Conservation (phyloP, 1,140 invertebrate genomes). For the Gryllus bimaculatus region DNA sequence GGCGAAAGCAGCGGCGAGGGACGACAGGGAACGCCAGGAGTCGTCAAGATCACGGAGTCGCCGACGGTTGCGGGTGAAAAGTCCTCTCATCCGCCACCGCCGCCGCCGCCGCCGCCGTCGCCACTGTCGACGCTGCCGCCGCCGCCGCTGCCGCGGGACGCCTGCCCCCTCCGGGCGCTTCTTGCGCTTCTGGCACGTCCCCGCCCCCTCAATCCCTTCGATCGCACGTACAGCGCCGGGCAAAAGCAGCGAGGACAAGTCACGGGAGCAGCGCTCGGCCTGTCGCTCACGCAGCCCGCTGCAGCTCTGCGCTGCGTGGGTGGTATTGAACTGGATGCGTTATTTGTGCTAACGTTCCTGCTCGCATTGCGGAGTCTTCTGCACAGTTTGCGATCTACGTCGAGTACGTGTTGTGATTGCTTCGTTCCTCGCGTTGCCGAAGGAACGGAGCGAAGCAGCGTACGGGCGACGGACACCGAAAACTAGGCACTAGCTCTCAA, state of each 20-base stretch:
- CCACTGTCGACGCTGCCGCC: neutral
- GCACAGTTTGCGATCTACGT: no score
- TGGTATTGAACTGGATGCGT: no score
- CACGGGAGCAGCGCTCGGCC: neutral
- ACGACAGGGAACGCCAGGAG: neutral
- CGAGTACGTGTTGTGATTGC: no score
- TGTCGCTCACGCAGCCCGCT: neutral
- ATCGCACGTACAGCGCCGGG: neutral
- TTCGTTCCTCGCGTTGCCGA: no score
- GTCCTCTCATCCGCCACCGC: neutral
- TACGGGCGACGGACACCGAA: no score
- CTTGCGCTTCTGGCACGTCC: neutral
- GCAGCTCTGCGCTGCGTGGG: no score
- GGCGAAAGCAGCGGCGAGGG: neutral
- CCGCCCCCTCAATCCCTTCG: slow-evolving; percentile 1
- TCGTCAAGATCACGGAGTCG: neutral
- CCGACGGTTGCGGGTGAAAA: neutral
- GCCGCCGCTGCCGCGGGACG: neutral
- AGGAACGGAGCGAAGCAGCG: no score
- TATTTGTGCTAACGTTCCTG: no score
- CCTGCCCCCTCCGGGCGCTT: neutral
- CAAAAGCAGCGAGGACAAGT: neutral
- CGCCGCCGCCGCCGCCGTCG: no score
- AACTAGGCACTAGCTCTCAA: no score
- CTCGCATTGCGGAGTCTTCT: no score